Evolutionary conservation across 2,113 vertebrate species (phyloP).

Genomic region (Platycercus adscitus): DNA sequence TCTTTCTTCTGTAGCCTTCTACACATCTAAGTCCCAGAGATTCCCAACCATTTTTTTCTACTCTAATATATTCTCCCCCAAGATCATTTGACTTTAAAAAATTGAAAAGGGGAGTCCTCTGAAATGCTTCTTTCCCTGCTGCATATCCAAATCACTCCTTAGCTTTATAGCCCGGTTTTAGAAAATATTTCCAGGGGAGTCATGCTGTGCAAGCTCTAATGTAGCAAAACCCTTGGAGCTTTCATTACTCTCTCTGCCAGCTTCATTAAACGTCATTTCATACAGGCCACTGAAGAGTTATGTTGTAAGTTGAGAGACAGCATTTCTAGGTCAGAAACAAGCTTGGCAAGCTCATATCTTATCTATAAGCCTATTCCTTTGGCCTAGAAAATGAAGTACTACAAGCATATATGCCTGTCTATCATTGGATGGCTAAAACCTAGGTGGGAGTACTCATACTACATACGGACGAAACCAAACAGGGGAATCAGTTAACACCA

Average conservation of each 20-base stretch:
- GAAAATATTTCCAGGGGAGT: constrained; percentile 27
- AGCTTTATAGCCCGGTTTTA: background rate
- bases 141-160: background rate
- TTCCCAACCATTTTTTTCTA: background rate
- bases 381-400: background rate
- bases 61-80: background rate
- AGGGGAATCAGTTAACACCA: background rate
- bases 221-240: constrained; percentile 55
- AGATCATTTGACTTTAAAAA: background rate
- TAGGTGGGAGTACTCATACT: background rate
- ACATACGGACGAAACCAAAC: background rate
- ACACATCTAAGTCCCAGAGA: background rate
- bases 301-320: constrained; percentile 41
- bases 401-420: background rate
- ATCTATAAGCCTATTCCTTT: background rate
- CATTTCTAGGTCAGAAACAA: constrained; percentile 59
- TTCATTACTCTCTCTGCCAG: constrained; percentile 57
- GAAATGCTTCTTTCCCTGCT: background rate
- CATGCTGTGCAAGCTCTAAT: constrained; percentile 34
- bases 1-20: background rate
- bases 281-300: constrained; percentile 43
- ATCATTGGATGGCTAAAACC: background rate
- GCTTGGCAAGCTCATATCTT: constrained; percentile 41
- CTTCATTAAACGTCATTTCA: constrained; percentile 62
- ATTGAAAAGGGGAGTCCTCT: background rate